Conservation (phyloP, 2,113 vertebrate species). For the Addax nasomaculatus region DNA sequence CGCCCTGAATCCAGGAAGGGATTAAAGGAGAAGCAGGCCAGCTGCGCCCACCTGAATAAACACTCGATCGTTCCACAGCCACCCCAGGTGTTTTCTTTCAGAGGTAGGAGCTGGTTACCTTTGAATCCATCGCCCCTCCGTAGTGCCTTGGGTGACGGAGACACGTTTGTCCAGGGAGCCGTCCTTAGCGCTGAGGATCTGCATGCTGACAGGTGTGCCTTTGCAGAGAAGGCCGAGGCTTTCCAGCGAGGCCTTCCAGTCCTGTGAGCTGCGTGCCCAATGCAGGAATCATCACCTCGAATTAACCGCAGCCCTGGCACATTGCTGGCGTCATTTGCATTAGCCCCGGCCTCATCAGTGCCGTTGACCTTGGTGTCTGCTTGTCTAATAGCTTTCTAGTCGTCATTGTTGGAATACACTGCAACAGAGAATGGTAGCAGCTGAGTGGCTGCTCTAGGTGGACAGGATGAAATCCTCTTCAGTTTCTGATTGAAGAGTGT, state of each 20-base stretch:
- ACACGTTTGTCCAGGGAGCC: not conserved
- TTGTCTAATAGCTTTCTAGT: not conserved
- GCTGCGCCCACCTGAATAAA: rapidly evolving
- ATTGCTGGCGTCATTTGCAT: not conserved
- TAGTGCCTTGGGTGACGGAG: not conserved
- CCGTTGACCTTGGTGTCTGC: not conserved
- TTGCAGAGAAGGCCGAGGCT: not conserved
- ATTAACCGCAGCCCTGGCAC: rapidly evolving
- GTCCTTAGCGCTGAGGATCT: not conserved
- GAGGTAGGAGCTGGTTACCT: not conserved
- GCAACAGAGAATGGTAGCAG: not conserved
- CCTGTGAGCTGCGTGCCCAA: rapidly evolving
- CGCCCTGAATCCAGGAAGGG: not conserved
- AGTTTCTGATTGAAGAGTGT: not conserved
- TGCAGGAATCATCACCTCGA: not conserved
- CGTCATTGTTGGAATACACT: not conserved
- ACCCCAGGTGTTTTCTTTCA: not conserved
- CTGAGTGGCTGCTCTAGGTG: not conserved
- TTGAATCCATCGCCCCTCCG: not conserved
- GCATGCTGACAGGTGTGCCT: not conserved
- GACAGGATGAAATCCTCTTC: not conserved
- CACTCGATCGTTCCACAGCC: rapidly evolving
- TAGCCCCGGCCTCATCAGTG: not conserved
- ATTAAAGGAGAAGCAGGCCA: not conserved
- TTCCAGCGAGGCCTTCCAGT: not conserved